Percentiles rank a stretch among this genome's conserved stretches.
Conservation (phyloP, 2,113 vertebrate species). For the Cavia aperea region DNA sequence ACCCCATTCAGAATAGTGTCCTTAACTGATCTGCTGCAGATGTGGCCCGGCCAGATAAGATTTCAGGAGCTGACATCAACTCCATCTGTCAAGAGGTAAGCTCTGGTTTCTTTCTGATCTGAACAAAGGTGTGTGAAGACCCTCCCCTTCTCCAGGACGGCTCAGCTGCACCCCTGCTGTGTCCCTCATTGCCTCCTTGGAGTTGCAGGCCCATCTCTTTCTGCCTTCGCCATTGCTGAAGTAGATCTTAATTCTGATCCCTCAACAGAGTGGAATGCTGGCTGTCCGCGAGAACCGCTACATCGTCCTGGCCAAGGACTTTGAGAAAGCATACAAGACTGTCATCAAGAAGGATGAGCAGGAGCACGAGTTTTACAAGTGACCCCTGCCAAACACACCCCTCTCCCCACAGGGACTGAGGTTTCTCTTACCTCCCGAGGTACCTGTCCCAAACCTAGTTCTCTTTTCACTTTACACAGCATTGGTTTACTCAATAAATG, state of each 20-base stretch:
- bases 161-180: background rate
- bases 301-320: slow-evolving; percentile 94
- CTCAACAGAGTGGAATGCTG: slow-evolving; percentile 89
- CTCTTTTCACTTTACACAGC: slow-evolving; percentile 39
- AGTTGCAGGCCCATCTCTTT: background rate
- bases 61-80: slow-evolving; percentile 94
- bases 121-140: background rate
- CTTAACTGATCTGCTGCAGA: slow-evolving; percentile 81
- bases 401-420: background rate
- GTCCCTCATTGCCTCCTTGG: background rate
- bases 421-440: background rate
- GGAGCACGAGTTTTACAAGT: slow-evolving; percentile 97
- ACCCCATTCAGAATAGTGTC: slow-evolving; percentile 12
- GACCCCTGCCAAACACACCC: slow-evolving; percentile 49
- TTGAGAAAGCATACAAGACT: slow-evolving; percentile 94
- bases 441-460: slow-evolving; percentile 27
- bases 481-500: slow-evolving; percentile 66
- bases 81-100: slow-evolving; percentile 96
- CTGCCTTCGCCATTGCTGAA: background rate
- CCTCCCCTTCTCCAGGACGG: background rate
- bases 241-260: background rate
- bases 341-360: slow-evolving; percentile 96
- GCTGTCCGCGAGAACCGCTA: slow-evolving; percentile 94
- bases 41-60: slow-evolving; percentile 93
- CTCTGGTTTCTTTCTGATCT: background rate